Evolutionary conservation across 30 jellyfish, hydroid and myxozoan genomes (phyloP).

Genomic region (Nemopilema nomurai): DNA sequence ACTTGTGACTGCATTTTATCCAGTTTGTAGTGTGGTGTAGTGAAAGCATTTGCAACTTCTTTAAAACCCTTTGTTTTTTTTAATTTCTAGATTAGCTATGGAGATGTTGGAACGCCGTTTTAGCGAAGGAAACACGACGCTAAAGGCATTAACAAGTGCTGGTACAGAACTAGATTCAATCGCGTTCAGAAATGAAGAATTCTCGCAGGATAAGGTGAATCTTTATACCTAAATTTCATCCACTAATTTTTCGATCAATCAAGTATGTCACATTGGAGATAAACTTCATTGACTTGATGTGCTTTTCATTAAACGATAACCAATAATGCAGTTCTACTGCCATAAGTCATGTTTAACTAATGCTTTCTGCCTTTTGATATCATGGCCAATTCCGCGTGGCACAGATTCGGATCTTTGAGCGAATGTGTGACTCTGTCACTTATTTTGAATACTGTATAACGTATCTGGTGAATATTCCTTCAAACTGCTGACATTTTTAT

Average conservation of each 20-base stretch:
- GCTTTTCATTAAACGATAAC: not conserved
- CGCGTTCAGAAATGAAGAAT: conserved; percentile 92
- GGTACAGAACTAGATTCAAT: conserved; percentile 95
- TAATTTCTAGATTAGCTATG: conserved; percentile 61
- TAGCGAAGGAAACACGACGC: conserved; percentile 56
- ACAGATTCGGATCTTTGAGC: too few species aligned
- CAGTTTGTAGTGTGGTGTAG: too few species aligned
- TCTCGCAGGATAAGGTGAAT: conserved; percentile 84
- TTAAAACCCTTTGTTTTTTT: not conserved
- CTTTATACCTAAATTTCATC: not conserved
- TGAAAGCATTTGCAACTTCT: too few species aligned
- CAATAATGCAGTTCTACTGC: not conserved
- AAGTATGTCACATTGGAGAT: not conserved
- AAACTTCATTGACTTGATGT: not conserved
- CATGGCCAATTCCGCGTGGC: too few species aligned
- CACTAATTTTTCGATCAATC: not conserved
- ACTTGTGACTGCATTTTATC: not conserved
- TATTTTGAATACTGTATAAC: too few species aligned
- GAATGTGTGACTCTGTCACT: too few species aligned
- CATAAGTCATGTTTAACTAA: too few species aligned
- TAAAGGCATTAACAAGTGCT: conserved; percentile 93
- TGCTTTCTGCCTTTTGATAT: too few species aligned
- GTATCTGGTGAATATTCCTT: too few species aligned
- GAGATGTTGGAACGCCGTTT: conserved; percentile 84
- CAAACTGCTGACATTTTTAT: too few species aligned